A percentile compares a stretch with the other conserved stretches of the same genome.
Conservation (phyloP, 2,797 vertebrate species). For the Zalophus californianus region DNA sequence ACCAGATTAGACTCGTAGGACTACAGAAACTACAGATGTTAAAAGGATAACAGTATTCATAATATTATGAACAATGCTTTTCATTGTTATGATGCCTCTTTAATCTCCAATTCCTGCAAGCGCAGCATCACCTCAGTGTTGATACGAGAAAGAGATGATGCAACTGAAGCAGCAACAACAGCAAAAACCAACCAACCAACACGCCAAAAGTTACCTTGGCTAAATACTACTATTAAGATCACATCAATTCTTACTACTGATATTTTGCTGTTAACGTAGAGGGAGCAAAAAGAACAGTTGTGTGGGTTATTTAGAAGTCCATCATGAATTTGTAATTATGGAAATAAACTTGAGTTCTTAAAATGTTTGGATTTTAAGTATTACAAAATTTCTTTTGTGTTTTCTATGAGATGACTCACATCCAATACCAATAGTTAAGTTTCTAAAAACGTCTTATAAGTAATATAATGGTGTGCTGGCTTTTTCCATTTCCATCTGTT, state of each 20-base stretch:
- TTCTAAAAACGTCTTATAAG: background rate
- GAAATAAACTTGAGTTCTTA: background rate
- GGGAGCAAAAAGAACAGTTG: background rate
- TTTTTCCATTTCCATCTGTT: background rate
- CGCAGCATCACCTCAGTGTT: background rate
- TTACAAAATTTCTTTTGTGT: background rate
- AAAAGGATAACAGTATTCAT: too few relatives aligned
- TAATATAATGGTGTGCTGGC: background rate
- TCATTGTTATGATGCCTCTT: background rate
- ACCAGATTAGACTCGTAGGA: too few relatives aligned
- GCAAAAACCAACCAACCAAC: background rate
- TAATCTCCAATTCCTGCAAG: background rate
- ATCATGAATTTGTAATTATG: background rate
- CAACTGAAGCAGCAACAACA: background rate
- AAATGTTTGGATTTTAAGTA: background rate
- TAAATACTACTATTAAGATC: background rate
- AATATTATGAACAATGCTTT: background rate
- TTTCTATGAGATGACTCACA: background rate
- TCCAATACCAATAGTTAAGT: background rate
- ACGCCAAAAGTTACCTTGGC: background rate
- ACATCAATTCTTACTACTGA: background rate
- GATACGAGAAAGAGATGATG: background rate
- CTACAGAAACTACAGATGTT: too few relatives aligned
- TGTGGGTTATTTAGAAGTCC: background rate
- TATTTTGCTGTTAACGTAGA: background rate